phyloP scores from a whole-genome alignment of 2,797 vertebrate species.

The Dicrostonyx torquatus region DNA sequence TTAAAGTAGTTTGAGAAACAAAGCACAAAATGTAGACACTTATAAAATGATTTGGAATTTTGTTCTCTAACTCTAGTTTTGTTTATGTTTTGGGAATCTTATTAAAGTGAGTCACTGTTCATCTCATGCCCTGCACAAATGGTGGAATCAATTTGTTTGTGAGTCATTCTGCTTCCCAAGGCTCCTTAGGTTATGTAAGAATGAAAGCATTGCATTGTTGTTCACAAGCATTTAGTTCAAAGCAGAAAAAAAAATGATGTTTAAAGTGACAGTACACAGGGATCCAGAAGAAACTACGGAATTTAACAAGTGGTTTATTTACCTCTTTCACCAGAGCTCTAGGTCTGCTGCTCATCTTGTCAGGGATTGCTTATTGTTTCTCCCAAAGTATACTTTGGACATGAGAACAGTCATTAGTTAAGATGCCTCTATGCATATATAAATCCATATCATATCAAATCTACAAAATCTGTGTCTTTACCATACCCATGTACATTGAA shows the following conservation, averaged over 20 bases:
- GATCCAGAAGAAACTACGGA: background rate
- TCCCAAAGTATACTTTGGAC: background rate
- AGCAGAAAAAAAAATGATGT: background rate
- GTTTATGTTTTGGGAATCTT: background rate
- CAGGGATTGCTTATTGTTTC: too few species aligned
- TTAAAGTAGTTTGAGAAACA: background rate
- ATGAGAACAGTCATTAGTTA: background rate
- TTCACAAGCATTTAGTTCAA: background rate
- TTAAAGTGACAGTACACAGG: background rate
- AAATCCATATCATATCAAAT: background rate
- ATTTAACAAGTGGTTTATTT: background rate
- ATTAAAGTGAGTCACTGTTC: background rate
- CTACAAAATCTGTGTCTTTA: background rate
- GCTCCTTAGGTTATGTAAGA: background rate
- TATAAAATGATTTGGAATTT: conserved; percentile 3
- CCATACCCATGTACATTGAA: background rate
- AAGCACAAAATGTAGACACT: background rate
- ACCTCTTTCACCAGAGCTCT: too few species aligned
- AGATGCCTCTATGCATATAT: background rate
- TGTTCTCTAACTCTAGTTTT: background rate
- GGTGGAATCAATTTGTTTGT: background rate
- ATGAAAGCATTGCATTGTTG: background rate
- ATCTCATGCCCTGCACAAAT: background rate
- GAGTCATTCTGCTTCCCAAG: background rate
- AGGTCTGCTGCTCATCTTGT: too few species aligned